Conservation (phyloP, 2,797 vertebrate species). For the Semotilus atromaculatus region DNA sequence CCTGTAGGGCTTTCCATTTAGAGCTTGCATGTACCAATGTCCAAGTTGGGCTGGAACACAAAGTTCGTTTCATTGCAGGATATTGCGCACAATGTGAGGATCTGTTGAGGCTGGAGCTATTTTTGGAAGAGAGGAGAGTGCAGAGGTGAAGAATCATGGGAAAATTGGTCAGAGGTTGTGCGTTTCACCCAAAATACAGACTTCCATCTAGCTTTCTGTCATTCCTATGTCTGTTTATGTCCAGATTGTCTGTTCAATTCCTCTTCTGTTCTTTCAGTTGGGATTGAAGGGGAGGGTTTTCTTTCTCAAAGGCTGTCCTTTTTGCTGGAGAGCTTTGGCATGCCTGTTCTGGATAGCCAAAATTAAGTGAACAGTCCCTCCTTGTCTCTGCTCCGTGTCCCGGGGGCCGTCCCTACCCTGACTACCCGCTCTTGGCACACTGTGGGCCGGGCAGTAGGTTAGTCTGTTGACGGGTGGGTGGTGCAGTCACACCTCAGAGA, state of each 20-base stretch:
- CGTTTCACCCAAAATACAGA: slow-evolving; percentile 47
- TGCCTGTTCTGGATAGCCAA: slow-evolving; percentile 67
- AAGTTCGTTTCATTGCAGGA: slow-evolving; percentile 19
- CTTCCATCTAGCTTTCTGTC: slow-evolving; percentile 31
- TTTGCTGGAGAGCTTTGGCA: slow-evolving; percentile 69
- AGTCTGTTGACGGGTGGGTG: slow-evolving; percentile 26
- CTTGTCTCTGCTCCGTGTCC: slow-evolving; percentile 66
- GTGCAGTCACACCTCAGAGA: slow-evolving; percentile 43
- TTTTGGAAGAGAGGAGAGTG: slow-evolving; percentile 61
- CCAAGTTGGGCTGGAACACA: slow-evolving; percentile 16
- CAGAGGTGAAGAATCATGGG: slow-evolving; percentile 46
- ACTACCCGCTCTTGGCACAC: slow-evolving; percentile 38
- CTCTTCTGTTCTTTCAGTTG: slow-evolving; percentile 73
- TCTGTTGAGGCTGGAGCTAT: slow-evolving; percentile 70
- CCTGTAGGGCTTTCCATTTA: slow-evolving; percentile 4
- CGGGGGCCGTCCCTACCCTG: slow-evolving; percentile 28
- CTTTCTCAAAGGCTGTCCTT: slow-evolving; percentile 72
- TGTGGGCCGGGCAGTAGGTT: neutral
- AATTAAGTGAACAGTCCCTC: slow-evolving; percentile 74
- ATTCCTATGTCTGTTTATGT: slow-evolving; percentile 37
- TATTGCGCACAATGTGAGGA: slow-evolving; percentile 67
- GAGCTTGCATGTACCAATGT: slow-evolving; percentile 3
- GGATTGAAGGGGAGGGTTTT: slow-evolving; percentile 63
- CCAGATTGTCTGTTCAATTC: slow-evolving; percentile 70
- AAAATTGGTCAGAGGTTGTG: slow-evolving; percentile 24